Percentiles rank a stretch among this genome's conserved stretches.
These are phyloP conservation scores for Poeciliopsis gracilis DNA, from an alignment of 2,797 vertebrate species.

Conservation along the genomic window DNA sequence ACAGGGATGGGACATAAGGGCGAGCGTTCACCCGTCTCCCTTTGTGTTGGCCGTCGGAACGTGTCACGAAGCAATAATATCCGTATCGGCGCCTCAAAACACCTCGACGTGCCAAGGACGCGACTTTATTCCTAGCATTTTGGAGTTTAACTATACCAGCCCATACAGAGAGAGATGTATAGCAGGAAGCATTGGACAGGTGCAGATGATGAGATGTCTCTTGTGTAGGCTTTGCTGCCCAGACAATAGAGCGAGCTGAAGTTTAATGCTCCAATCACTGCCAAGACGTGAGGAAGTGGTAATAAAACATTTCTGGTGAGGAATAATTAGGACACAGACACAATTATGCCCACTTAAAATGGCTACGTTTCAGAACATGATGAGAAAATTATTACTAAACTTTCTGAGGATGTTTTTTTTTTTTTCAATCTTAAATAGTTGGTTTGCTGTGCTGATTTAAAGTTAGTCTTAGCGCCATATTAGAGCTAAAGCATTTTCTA, in stretches of 20 bases:
- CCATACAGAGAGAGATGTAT: not conserved
- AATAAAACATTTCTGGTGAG: not conserved
- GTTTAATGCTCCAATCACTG: not conserved
- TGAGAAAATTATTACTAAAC: not conserved
- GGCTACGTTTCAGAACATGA: not conserved
- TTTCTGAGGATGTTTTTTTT: too few species aligned
- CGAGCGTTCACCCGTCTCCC: conserved; percentile 40
- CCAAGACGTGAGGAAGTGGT: not conserved
- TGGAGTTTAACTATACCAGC: not conserved
- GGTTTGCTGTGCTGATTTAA: too few species aligned
- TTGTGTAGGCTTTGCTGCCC: not conserved
- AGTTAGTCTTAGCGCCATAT: too few species aligned
- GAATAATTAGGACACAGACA: too few species aligned
- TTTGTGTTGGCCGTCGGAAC: conserved; percentile 54
- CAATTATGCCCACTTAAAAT: too few species aligned
- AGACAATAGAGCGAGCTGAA: not conserved
- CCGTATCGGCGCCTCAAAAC: not conserved
- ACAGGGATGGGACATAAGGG: conserved; percentile 53
- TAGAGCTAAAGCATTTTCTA: too few species aligned
- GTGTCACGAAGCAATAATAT: conserved; percentile 44
- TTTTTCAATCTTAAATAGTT: too few species aligned
- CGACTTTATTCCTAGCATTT: not conserved
- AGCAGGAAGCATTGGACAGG: too few species aligned
- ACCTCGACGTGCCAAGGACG: not conserved
- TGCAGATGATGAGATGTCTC: not conserved